Evolutionary conservation across 2,113 vertebrate species (phyloP).

Genomic region (Plecotus auritus): DNA sequence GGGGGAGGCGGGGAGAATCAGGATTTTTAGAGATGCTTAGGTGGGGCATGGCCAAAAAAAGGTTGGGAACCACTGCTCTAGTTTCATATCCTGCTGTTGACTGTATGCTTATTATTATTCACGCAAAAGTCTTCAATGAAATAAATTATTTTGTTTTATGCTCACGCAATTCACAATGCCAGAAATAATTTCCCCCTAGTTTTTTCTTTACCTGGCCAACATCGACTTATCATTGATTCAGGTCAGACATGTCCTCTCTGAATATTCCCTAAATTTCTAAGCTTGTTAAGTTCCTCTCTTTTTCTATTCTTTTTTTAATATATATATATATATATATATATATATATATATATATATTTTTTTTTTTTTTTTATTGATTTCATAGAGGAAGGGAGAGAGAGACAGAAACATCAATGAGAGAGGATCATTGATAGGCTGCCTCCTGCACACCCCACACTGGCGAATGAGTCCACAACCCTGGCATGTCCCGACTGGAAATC

Average conservation of each 20-base stretch:
- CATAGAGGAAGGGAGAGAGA: no score
- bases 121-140: background rate
- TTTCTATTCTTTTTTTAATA: background rate
- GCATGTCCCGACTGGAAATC: no score
- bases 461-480: no score
- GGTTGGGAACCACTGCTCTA: background rate
- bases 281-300: background rate
- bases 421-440: no score
- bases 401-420: no score
- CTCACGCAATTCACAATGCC: background rate
- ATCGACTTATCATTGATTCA: background rate
- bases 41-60: no score
- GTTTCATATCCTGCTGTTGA: background rate
- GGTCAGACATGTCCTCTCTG: background rate
- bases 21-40: no score
- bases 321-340: no score
- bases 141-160: background rate
- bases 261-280: background rate
- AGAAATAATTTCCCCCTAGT: background rate
- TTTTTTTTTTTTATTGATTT: no score
- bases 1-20: no score
- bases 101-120: background rate
- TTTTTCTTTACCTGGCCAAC: background rate
- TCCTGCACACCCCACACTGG: no score
- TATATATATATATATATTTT: no score